These are phyloP conservation scores for Epicauta chinensis DNA, from an alignment of 1,140 invertebrate genomes.

Conservation along the genomic window DNA sequence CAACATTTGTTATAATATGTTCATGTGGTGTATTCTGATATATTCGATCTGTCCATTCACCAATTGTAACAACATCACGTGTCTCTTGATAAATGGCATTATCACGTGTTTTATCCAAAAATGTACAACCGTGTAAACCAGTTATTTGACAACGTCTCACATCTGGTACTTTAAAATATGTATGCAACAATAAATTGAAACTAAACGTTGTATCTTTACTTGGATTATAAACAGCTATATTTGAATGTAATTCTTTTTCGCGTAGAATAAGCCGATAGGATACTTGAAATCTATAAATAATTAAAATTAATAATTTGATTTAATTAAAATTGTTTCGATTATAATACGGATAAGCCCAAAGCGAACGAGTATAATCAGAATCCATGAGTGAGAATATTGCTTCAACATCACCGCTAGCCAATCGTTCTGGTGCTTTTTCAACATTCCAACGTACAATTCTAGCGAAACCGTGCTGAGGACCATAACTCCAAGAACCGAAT, in stretches of 20 bases:
- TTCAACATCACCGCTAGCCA: constrained; percentile 84
- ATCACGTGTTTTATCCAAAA: constrained; percentile 88
- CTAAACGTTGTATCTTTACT: constrained; percentile 85
- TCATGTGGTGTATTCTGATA: constrained; percentile 90
- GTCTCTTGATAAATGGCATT: constrained; percentile 79
- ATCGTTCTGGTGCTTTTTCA: constrained; percentile 77
- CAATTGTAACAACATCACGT: constrained; percentile 79
- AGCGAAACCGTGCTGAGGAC: constrained; percentile 92
- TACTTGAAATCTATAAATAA: constrained; percentile 61
- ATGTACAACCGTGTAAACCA: constrained; percentile 84
- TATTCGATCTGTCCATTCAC: constrained; percentile 88
- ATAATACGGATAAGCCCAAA: constrained; percentile 87
- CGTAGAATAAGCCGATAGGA: constrained; percentile 82
- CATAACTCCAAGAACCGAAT: constrained; percentile 88
- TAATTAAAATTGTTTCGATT: not conserved
- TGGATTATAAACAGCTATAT: constrained; percentile 86
- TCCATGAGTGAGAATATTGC: constrained; percentile 88
- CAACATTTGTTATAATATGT: constrained; percentile 88
- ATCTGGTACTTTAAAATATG: constrained; percentile 93
- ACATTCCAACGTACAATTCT: constrained; percentile 84
- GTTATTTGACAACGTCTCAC: constrained; percentile 84
- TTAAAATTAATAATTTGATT: not conserved
- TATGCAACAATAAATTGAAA: constrained; percentile 89
- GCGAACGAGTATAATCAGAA: constrained; percentile 83
- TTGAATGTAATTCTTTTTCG: constrained; percentile 87